Conservation (phyloP, 2,797 vertebrate genomes). For the Erethizon dorsatum region DNA sequence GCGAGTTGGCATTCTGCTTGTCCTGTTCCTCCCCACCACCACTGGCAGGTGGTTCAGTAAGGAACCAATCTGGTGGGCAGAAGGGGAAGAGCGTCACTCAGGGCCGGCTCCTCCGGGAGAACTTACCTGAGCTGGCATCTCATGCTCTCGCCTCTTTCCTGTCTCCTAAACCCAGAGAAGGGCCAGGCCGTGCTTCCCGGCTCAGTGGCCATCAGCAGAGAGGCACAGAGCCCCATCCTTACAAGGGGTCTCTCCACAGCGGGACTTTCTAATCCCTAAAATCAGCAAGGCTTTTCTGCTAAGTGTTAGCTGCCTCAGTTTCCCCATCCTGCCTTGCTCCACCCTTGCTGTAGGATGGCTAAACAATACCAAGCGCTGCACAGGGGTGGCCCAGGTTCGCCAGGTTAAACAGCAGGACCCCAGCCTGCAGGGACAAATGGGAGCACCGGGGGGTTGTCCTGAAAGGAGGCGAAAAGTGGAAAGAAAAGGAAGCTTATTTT, state of each 20-base stretch:
- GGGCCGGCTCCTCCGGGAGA: not conserved
- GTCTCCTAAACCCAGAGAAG: constrained; percentile 80
- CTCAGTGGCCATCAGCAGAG: not conserved
- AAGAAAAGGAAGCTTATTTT: not conserved
- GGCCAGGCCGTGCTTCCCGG: no score
- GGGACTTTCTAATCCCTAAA: constrained; percentile 60
- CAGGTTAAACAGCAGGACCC: not conserved
- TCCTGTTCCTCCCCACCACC: constrained; percentile 92
- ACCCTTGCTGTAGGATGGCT: not conserved
- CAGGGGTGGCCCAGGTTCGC: not conserved
- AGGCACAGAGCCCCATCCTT: constrained; percentile 30
- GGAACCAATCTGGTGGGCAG: constrained; percentile 94
- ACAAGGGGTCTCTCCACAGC: constrained; percentile 75
- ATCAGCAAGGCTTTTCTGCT: constrained; percentile 30
- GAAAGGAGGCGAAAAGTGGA: not conserved
- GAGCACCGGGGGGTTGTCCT: constrained; percentile 5
- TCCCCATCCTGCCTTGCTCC: not conserved
- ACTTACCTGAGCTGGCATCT: constrained; percentile 87
- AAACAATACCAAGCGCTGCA: not conserved
- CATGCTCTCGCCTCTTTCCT: constrained; percentile 34
- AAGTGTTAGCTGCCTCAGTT: not conserved
- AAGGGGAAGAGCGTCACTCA: constrained; percentile 75
- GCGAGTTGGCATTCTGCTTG: constrained; percentile 92
- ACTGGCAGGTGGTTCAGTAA: constrained; percentile 92
- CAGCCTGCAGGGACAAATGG: constrained; percentile 2